Conservation (phyloP, 2,113 vertebrate species). For the Tringa solitaria region DNA sequence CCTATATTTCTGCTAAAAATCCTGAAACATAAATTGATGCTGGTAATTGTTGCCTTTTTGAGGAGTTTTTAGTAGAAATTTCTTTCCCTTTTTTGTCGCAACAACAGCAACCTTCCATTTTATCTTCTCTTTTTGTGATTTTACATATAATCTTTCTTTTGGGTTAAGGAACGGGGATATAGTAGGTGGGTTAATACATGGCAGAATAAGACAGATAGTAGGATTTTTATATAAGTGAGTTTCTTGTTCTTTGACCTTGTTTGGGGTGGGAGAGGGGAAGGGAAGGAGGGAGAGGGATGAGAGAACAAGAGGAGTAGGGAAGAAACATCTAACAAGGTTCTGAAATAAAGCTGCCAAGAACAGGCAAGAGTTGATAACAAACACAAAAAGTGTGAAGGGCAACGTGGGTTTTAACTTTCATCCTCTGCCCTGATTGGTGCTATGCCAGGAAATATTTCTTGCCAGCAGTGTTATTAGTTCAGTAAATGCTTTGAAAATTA, state of each 20-base stretch:
- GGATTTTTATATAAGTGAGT: background rate
- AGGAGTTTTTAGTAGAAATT: background rate
- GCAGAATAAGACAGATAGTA: background rate
- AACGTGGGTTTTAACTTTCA: constrained; percentile 61
- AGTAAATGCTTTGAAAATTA: constrained; percentile 66
- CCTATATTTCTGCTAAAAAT: constrained; percentile 13
- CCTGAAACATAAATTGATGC: background rate
- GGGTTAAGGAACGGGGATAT: background rate
- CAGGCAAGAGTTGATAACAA: constrained; percentile 50
- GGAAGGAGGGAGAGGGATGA: background rate
- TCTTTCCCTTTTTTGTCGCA: background rate
- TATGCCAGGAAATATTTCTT: constrained; percentile 38
- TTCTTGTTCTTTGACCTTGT: constrained; percentile 45
- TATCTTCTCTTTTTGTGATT: background rate
- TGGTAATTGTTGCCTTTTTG: background rate
- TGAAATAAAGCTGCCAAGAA: constrained; percentile 58
- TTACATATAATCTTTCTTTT: background rate
- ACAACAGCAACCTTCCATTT: background rate
- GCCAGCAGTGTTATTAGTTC: constrained; percentile 57
- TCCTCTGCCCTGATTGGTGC: constrained; percentile 53
- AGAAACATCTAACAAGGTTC: constrained; percentile 10
- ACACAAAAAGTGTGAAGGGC: constrained; percentile 53
- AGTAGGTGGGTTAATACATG: background rate
- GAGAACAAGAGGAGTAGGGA: background rate
- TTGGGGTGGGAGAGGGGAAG: background rate